These are phyloP conservation scores for Apocrypta bakeri DNA, from an alignment of 1,140 invertebrate genomes.

Conservation along the genomic window DNA sequence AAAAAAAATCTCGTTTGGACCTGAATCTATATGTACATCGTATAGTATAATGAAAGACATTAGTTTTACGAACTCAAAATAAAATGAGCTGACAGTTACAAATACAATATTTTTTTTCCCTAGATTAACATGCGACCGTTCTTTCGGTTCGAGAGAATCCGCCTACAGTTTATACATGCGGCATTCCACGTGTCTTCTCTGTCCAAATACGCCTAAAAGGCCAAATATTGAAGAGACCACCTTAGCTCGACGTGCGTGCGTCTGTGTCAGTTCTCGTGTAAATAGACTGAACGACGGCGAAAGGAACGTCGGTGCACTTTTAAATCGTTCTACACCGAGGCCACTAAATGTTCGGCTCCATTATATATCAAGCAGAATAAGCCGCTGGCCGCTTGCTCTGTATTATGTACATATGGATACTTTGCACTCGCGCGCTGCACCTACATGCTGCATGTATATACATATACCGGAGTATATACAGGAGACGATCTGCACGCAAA, in stretches of 20 bases:
- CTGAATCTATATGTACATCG: too few species aligned
- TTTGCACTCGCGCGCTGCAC: too few species aligned
- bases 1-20: too few species aligned
- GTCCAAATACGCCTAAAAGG: slow-evolving; percentile 68
- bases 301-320: slow-evolving; percentile 54
- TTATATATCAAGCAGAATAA: slow-evolving; percentile 26
- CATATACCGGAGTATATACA: too few species aligned
- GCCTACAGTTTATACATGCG: neutral
- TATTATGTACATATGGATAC: neutral
- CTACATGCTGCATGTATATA: too few species aligned
- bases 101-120: neutral
- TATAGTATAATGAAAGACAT: too few species aligned
- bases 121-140: neutral
- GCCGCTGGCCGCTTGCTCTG: slow-evolving; percentile 40
- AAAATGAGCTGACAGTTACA: too few species aligned
- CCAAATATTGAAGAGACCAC: slow-evolving; percentile 69
- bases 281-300: slow-evolving; percentile 54
- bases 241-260: too few species aligned
- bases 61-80: too few species aligned
- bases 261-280: slow-evolving; percentile 56
- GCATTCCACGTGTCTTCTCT: slow-evolving; percentile 33
- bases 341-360: too few species aligned
- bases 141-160: neutral
- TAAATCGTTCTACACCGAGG: slow-evolving; percentile 42
- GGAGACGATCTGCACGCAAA: slow-evolving; percentile 49